Percentiles rank a stretch among this genome's conserved stretches.
phyloP scores from a whole-genome alignment of 2,113 vertebrate genomes.

The Rhynchomys soricoides region DNA sequence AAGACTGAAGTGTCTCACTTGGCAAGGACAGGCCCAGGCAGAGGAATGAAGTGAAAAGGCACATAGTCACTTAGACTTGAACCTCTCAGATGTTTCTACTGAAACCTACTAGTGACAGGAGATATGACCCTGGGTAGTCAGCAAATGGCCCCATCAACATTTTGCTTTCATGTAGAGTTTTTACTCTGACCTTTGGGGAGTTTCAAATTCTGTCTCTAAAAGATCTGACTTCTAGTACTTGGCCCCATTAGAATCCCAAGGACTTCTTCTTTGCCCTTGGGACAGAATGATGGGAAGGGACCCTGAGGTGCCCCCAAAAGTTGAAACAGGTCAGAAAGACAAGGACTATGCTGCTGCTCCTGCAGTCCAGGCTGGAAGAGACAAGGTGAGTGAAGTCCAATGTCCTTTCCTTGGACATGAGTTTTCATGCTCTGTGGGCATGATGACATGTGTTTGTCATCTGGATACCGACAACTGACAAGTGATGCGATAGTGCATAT shows the following conservation, averaged over 20 bases:
- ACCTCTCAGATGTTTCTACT: not conserved
- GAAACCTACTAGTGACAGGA: not conserved
- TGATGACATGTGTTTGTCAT: not conserved
- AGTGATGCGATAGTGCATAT: accelerated
- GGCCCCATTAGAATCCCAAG: not conserved
- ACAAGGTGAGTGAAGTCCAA: accelerated
- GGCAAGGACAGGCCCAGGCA: not conserved
- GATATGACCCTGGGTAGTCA: not conserved
- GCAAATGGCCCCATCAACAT: not conserved
- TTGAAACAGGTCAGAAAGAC: not conserved
- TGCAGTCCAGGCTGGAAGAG: not conserved
- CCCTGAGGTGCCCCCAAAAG: not conserved
- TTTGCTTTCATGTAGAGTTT: not conserved
- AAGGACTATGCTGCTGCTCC: accelerated
- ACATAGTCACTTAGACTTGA: not conserved
- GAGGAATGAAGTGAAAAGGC: not conserved
- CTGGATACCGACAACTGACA: no score
- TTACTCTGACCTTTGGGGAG: not conserved
- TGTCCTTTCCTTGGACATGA: not conserved
- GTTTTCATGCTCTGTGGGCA: not conserved
- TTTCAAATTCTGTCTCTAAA: not conserved
- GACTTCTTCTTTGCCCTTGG: not conserved
- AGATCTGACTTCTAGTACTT: not conserved
- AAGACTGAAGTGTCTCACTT: not conserved
- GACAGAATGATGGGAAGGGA: accelerated